phyloP scores from a whole-genome alignment of 2,797 vertebrate genomes.

The Hapalemur alaotrensis region DNA sequence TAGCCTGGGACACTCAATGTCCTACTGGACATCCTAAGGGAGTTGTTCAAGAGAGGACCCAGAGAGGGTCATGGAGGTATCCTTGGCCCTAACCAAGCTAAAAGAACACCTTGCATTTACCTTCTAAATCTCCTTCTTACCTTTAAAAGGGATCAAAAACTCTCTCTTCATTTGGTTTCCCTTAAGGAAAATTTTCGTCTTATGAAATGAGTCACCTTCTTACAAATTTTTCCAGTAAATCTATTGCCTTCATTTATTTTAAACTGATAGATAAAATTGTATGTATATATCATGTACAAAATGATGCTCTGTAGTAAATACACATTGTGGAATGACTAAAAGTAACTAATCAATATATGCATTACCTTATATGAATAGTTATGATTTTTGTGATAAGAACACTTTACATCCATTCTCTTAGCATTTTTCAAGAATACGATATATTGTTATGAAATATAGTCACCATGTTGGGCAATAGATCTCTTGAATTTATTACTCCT shows the following conservation, averaged over 20 bases:
- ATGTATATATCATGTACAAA: neutral
- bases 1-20: rapidly evolving
- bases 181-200: neutral
- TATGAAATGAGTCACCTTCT: neutral
- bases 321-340: neutral
- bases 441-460: neutral
- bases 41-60: rapidly evolving
- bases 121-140: neutral
- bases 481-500: neutral
- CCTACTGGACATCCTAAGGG: neutral
- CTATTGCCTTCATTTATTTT: neutral
- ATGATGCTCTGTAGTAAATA: neutral
- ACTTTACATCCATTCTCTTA: neutral
- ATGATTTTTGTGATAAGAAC: neutral
- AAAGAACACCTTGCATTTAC: neutral
- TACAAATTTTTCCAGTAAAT: neutral
- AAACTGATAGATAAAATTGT: neutral
- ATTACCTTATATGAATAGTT: neutral
- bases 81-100: neutral
- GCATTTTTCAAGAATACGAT: neutral
- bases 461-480: neutral
- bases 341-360: rapidly evolving
- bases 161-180: neutral
- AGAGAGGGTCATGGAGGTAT: neutral
- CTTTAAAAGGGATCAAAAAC: neutral